phyloP scores from a whole-genome alignment of 2,113 vertebrate genomes.

The Eleginops maclovinus region DNA sequence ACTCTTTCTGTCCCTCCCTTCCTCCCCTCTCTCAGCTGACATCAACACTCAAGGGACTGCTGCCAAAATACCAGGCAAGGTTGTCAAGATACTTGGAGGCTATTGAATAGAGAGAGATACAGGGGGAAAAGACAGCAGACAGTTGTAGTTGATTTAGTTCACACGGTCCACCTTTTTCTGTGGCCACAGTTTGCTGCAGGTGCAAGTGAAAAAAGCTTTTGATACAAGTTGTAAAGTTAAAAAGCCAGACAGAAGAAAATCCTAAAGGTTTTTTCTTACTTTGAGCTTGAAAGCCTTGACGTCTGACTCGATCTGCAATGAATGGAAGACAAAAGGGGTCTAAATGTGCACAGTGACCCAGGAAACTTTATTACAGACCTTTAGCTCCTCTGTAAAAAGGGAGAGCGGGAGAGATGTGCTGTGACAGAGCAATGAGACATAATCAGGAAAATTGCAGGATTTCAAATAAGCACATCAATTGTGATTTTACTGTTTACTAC shows the following conservation, averaged over 20 bases:
- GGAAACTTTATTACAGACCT: slow-evolving; percentile 57
- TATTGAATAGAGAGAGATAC: slow-evolving; percentile 68
- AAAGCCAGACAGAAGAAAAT: slow-evolving; percentile 11
- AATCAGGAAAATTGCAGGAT: slow-evolving; percentile 29
- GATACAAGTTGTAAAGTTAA: slow-evolving; percentile 2
- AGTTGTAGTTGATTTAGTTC: slow-evolving; percentile 58
- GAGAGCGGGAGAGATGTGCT: slow-evolving; percentile 15
- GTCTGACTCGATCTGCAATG: slow-evolving; percentile 56
- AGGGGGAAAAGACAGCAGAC: slow-evolving; percentile 56
- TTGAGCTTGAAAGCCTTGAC: slow-evolving; percentile 18
- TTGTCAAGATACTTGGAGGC: slow-evolving; percentile 83
- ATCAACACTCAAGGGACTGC: slow-evolving; percentile 83
- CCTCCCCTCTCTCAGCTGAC: slow-evolving; percentile 82
- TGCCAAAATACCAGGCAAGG: slow-evolving; percentile 85
- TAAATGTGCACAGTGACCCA: slow-evolving; percentile 66
- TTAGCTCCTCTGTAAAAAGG: slow-evolving; percentile 12
- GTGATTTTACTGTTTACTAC: background rate
- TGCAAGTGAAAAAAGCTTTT: slow-evolving; percentile 8
- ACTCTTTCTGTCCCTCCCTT: slow-evolving; percentile 33
- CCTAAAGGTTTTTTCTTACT: background rate
- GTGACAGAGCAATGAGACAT: slow-evolving; percentile 10
- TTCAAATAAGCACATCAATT: background rate
- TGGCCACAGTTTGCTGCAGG: slow-evolving; percentile 32
- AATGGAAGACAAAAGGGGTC: slow-evolving; percentile 51
- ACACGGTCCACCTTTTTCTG: slow-evolving; percentile 46